phyloP scores from a whole-genome alignment of 2,888 invertebrate genomes.

The Drosophila helvetica region DNA sequence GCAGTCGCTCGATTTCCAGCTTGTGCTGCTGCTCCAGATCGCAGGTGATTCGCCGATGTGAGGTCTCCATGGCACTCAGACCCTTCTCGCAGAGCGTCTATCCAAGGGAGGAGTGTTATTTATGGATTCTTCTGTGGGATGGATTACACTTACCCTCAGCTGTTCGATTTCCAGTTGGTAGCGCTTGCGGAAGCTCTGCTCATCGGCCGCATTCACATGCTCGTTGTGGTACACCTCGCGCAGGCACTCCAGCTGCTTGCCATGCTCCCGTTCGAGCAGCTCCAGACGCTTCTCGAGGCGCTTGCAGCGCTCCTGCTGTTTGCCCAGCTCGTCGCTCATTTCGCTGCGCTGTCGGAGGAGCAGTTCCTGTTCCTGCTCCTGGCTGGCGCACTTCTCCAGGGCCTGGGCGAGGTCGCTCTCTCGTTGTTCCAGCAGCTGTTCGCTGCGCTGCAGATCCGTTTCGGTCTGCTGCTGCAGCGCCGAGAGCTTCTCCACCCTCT shows the following conservation, averaged over 20 bases:
- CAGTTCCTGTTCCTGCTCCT: slow-evolving; percentile 82
- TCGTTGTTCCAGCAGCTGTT: slow-evolving; percentile 81
- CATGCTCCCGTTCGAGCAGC: slow-evolving; percentile 92
- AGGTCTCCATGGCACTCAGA: slow-evolving; percentile 94
- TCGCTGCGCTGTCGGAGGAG: slow-evolving; percentile 82
- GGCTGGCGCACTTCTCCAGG: slow-evolving; percentile 81
- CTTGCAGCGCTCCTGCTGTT: slow-evolving; percentile 88
- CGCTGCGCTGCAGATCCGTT: slow-evolving; percentile 80
- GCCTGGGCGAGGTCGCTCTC: slow-evolving; percentile 80
- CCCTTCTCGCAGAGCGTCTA: slow-evolving; percentile 94
- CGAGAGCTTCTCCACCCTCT: slow-evolving; percentile 85
- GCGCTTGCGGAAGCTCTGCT: slow-evolving; percentile 88
- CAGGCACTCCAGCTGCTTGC: slow-evolving; percentile 91
- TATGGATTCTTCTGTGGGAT: neutral
- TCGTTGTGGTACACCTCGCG: slow-evolving; percentile 89
- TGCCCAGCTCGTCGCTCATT: slow-evolving; percentile 86
- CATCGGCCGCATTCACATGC: slow-evolving; percentile 85
- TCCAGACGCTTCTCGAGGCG: slow-evolving; percentile 89
- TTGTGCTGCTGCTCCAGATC: slow-evolving; percentile 96
- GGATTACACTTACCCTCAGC: slow-evolving; percentile 85
- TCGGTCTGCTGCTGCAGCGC: slow-evolving; percentile 82
- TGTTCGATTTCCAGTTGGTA: slow-evolving; percentile 95
- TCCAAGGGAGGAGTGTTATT: neutral
- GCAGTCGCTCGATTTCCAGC: slow-evolving; percentile 91
- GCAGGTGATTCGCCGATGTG: slow-evolving; percentile 92